Conservation (phyloP, 1,140 invertebrate species). For the Conopomorpha cramerella region DNA sequence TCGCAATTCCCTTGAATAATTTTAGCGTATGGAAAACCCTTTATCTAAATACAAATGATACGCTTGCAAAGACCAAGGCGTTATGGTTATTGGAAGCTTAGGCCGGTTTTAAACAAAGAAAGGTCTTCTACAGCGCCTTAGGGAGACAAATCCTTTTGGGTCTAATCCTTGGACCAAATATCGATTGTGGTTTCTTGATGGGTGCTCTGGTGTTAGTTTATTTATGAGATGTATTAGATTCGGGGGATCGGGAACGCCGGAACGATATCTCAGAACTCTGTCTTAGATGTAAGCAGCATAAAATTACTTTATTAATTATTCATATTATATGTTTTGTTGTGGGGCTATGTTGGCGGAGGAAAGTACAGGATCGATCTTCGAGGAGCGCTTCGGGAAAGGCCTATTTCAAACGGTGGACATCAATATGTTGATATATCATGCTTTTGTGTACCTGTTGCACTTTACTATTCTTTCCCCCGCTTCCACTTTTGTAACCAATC, state of each 20-base stretch:
- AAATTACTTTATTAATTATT: no score
- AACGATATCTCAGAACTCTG: neutral
- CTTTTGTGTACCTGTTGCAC: no score
- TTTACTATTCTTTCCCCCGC: no score
- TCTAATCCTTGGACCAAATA: constrained; percentile 27
- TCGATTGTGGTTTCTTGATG: constrained; percentile 19
- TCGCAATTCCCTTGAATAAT: no score
- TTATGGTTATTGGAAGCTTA: no score
- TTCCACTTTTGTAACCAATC: no score
- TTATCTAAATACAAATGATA: no score
- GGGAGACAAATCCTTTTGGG: constrained; percentile 28
- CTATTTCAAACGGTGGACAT: neutral
- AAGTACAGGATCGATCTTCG: neutral
- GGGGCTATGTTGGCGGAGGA: neutral
- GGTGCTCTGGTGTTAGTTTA: constrained; percentile 4
- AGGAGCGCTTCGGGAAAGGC: neutral
- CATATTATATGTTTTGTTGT: neutral
- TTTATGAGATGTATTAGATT: neutral
- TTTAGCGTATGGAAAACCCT: no score
- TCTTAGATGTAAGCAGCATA: no score
- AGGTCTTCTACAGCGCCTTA: constrained; percentile 25
- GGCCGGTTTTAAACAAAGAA: constrained; percentile 43
- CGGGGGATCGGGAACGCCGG: neutral
- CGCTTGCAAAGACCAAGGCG: no score
- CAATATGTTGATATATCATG: no score